Base-by-base conservation (phyloP, 35 echinoderm and acorn worm genomes). In the Heliocidaris erythrogramma region DNA sequence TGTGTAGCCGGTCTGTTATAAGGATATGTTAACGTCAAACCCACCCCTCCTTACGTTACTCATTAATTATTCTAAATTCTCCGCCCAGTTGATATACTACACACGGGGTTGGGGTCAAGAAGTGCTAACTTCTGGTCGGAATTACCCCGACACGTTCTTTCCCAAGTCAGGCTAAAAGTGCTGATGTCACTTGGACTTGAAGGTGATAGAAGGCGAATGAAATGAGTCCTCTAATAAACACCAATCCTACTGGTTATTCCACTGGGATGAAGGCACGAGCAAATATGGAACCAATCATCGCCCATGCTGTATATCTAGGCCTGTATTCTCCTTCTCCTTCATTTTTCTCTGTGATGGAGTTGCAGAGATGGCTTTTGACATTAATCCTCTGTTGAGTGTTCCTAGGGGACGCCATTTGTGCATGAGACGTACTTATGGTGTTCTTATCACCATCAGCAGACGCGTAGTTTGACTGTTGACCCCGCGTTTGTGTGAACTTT, bases 391-490 rank as follows among this genome's bases (percentile, higher is more conserved):
- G 30, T 30, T 59, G 48, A 24, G 13, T 92, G 48, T 32, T 59
- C 91, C 49, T 48, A 9, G 6, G 49, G 91, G 91, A 92, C 49
- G 48, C 91, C 91, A 30, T 59, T 92, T 50, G 49, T 92, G 87
- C 47, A 48, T 47, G 21, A 89, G 14, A 42, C 87, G 24, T 48
- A 89, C 24, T 49, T 59, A 59, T n/a, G 49, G 9, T 48, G 91
- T 48, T 92, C 91, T 92, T 92, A 92, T 92, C 91, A 29, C 27
- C 50, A 59, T 48, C 91, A 59, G 48, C 91, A 92, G 91, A 92
- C 50, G 87, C 31, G 87, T 7, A 78, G 21, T 21, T 78, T 27
- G 7, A 78, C n/a, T 78, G 65, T 42, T 78, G 65, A 78, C 65
- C 65, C 65, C 65, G 65, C 27, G 65, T 27, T 78, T 7, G 18